A percentile compares a stretch with the other conserved stretches of the same genome.
Conservation (phyloP, 2,113 vertebrate species). For the Erpornis zantholeuca region DNA sequence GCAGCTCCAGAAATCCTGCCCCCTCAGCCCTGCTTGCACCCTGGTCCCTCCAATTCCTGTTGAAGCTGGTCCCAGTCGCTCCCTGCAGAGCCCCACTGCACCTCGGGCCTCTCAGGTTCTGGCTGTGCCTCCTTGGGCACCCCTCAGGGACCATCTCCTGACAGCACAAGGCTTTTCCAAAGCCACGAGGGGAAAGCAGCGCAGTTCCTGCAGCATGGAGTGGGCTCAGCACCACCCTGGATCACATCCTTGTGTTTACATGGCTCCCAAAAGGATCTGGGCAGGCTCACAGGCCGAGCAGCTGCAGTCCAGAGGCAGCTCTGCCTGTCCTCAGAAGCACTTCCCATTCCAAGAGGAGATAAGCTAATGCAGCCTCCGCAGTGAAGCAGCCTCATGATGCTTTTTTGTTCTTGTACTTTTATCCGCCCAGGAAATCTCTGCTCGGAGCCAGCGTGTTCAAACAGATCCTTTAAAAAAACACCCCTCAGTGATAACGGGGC, state of each 20-base stretch:
- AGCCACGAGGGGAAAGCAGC: not conserved
- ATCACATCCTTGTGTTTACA: not conserved
- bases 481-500: constrained; percentile 10
- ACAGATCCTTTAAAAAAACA: not conserved
- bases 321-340: constrained; percentile 53
- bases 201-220: not conserved
- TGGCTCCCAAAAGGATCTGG: not conserved
- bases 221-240: not conserved
- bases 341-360: constrained; percentile 42
- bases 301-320: constrained; percentile 45
- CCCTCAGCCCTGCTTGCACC: not conserved
- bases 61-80: not conserved
- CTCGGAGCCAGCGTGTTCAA: constrained; percentile 44
- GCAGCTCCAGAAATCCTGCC: not conserved
- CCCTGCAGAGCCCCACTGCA: rapidly evolving
- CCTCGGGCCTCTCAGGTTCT: not conserved
- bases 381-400: constrained; percentile 39
- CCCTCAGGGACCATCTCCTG: not conserved
- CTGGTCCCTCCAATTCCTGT: not conserved
- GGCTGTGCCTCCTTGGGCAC: not conserved
- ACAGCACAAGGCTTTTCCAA: not conserved
- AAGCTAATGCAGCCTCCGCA: constrained; percentile 48
- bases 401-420: constrained; percentile 63
- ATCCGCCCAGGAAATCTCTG: constrained; percentile 64
- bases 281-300: not conserved